Evolutionary conservation across 1,140 invertebrate genomes (phyloP).

Genomic region (Acyrthosiphon pisum): DNA sequence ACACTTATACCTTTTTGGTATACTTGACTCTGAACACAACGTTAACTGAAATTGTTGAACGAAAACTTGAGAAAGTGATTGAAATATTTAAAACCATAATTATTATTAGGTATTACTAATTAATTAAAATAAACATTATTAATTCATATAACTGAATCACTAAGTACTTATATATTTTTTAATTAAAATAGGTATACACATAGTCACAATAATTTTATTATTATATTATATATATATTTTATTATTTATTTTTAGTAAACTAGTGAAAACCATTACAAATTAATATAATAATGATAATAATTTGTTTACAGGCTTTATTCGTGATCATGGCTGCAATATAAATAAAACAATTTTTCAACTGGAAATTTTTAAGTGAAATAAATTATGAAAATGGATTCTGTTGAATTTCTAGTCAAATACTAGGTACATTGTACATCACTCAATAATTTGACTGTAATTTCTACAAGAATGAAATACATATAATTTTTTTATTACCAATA

Average conservation of each 20-base stretch:
- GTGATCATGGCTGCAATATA: constrained; percentile 6
- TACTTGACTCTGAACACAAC: neutral
- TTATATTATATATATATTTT: no score
- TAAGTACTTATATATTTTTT: neutral
- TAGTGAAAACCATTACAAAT: neutral
- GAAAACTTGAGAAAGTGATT: neutral
- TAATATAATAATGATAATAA: neutral
- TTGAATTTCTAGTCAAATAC: constrained; percentile 27
- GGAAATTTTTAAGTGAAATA: neutral
- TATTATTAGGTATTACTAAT: neutral
- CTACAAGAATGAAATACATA: neutral
- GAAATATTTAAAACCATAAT: neutral
- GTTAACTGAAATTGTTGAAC: neutral
- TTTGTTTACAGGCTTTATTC: neutral
- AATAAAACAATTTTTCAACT: neutral
- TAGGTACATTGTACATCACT: neutral
- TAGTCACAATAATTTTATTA: neutral
- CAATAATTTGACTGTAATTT: constrained; percentile 21
- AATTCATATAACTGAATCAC: no score
- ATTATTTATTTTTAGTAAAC: neutral
- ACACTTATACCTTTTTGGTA: neutral
- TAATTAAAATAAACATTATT: neutral
- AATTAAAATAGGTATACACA: neutral
- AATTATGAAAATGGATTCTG: neutral
- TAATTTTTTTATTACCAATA: neutral